Percentiles rank a stretch among this genome's conserved stretches.
phyloP scores from a whole-genome alignment of 2,888 invertebrate genomes.

The Seladonia tumulorum region DNA sequence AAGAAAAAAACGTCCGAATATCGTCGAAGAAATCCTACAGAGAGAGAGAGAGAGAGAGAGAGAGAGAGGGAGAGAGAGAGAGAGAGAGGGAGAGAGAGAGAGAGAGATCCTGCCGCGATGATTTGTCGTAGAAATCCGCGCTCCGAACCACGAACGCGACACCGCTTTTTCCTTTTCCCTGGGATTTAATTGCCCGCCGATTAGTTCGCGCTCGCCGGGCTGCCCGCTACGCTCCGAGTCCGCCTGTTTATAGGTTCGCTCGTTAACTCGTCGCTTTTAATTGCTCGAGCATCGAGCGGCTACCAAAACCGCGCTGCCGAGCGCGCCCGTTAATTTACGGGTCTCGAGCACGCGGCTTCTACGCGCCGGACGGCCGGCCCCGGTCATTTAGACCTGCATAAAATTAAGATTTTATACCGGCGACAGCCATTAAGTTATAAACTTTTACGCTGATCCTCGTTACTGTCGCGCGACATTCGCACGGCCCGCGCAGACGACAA shows the following conservation, averaged over 20 bases:
- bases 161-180: slow-evolving; percentile 4
- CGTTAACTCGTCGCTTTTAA: slow-evolving; percentile 44
- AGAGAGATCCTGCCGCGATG: slow-evolving; percentile 3
- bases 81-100: not conserved
- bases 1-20: not conserved
- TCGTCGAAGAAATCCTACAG: not conserved
- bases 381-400: slow-evolving; percentile 42
- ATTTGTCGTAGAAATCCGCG: slow-evolving; percentile 32
- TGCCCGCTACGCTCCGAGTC: not conserved
- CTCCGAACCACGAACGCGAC: slow-evolving; percentile 15
- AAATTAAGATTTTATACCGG: slow-evolving; percentile 43
- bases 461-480: slow-evolving; percentile 31
- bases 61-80: not conserved
- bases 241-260: slow-evolving; percentile 34
- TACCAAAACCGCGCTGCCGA: slow-evolving; percentile 19
- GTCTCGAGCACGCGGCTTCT: slow-evolving; percentile 37
- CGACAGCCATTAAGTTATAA: slow-evolving; percentile 35
- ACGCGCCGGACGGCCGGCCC: slow-evolving; percentile 16
- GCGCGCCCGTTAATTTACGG: slow-evolving; percentile 36
- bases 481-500: not conserved
- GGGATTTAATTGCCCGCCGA: slow-evolving; percentile 36
- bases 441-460: slow-evolving; percentile 38
- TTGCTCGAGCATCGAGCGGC: slow-evolving; percentile 33
- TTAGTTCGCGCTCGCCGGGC: slow-evolving; percentile 33
- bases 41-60: not conserved